These are phyloP conservation scores for Onychostruthus taczanowskii DNA, from an alignment of 2,113 vertebrate genomes.

Conservation along the genomic window DNA sequence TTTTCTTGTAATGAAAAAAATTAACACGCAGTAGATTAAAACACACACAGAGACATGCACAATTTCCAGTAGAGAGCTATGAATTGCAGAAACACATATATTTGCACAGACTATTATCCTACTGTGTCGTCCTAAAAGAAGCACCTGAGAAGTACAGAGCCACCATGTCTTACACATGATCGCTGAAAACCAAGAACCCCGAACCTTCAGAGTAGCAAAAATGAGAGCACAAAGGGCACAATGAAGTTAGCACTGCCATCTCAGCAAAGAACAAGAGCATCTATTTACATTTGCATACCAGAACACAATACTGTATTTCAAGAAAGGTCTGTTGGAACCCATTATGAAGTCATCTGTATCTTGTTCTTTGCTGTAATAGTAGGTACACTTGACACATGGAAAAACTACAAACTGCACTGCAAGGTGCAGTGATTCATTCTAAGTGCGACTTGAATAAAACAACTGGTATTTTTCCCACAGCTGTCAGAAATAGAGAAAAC, in stretches of 20 bases:
- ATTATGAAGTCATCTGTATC: neutral
- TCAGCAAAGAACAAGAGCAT: neutral
- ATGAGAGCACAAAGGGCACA: neutral
- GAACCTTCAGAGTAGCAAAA: neutral
- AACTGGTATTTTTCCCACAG: neutral
- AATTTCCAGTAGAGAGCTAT: neutral
- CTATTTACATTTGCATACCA: neutral
- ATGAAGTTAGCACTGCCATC: neutral
- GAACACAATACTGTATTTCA: neutral
- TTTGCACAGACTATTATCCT: neutral
- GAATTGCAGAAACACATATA: neutral
- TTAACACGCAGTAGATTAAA: neutral
- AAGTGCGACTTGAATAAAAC: neutral
- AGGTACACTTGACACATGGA: neutral
- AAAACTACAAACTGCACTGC: neutral
- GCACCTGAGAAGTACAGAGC: neutral
- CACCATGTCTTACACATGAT: accelerated
- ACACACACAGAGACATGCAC: accelerated
- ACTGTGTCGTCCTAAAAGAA: neutral
- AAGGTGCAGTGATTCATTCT: neutral
- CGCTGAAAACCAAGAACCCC: neutral
- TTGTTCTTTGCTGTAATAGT: neutral
- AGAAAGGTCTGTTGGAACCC: accelerated
- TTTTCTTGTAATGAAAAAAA: neutral
- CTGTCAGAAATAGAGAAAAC: neutral